Base-by-base conservation (phyloP, 2,888 invertebrate genomes). In the Dryococelus australis region DNA sequence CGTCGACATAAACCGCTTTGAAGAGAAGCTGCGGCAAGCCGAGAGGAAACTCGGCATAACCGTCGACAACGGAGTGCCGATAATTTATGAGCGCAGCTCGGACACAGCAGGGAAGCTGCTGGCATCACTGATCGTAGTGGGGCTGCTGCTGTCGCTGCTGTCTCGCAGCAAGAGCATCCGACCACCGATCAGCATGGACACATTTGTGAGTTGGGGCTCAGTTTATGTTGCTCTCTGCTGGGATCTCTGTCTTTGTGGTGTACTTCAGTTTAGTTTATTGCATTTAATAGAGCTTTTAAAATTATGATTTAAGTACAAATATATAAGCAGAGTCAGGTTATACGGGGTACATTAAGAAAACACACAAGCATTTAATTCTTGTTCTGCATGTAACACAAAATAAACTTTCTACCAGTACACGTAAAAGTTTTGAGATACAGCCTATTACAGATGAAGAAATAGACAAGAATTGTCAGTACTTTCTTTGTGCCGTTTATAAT, bases 11-110 rank as follows among this genome's bases (percentile, higher is more conserved):
- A 95, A 96, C 87, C 95, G 96, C 90, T 97, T 99, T 92, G 99
- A 99, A 92, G 96, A 97, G 90, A 98, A 98, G 92, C 93, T 99
- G 47, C 94, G 99, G 51, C 96, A 96, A 90, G 96, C 96, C 0
- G 99, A 99, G 92, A 93, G 95, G 87, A 94, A 94, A 79, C 93
- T 99, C 79, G 97, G 97, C 24, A 96, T 99, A 85, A 94, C 94
- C 91, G 95, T 96, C 91, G 97, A 96, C 93, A 91, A 92, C 86
- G 92, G 97, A 35, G 96, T 99, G 0, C 96, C 97, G 6, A 95
- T 99, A 0, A 95, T 96, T 47, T 98, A 98, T 91, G 97, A 97
- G 91, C 94, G 98, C 86, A 96, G 96, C 89, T 95, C 96, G 35
- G 96, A 96, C 47, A 91, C 96, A 5, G 95, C 96, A 0, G 95